Evolutionary conservation across 2,888 invertebrate species (phyloP).

Genomic region (Drosophila vallismaia): DNA sequence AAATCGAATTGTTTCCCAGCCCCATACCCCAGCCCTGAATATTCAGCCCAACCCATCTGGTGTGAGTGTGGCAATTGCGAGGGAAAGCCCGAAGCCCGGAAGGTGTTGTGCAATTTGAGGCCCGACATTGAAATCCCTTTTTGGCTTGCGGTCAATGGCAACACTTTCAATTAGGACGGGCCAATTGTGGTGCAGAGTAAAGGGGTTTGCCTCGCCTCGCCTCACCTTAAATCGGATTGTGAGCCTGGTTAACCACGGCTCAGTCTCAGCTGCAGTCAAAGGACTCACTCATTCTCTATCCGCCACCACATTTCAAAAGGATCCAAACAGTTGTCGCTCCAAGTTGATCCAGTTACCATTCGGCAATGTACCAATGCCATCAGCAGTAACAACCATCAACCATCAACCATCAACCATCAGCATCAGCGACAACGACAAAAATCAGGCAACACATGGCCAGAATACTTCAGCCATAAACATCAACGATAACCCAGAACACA

Average conservation of each 20-base stretch:
- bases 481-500: constrained; percentile 21
- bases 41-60: too few relatives aligned
- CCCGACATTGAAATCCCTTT: constrained; percentile 26
- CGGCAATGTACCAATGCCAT: neutral
- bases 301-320: neutral
- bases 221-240: constrained; percentile 22
- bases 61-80: too few relatives aligned
- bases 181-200: constrained; percentile 3
- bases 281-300: neutral
- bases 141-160: constrained; percentile 38
- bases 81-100: neutral
- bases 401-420: constrained; percentile 11
- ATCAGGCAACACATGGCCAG: constrained; percentile 14
- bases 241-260: constrained; percentile 9
- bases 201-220: too few relatives aligned
- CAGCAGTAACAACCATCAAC: neutral
- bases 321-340: constrained; percentile 13
- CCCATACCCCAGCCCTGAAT: neutral
- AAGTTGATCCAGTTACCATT: constrained; percentile 6
- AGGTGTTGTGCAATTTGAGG: constrained; percentile 11
- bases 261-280: constrained; percentile 4
- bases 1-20: constrained; percentile 33
- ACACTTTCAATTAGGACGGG: constrained; percentile 35
- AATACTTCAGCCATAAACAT: constrained; percentile 9
- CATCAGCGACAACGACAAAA: constrained; percentile 4